phyloP scores from a whole-genome alignment of 64 coral and sea anemone genomes.

The Astreopora myriophthalma region DNA sequence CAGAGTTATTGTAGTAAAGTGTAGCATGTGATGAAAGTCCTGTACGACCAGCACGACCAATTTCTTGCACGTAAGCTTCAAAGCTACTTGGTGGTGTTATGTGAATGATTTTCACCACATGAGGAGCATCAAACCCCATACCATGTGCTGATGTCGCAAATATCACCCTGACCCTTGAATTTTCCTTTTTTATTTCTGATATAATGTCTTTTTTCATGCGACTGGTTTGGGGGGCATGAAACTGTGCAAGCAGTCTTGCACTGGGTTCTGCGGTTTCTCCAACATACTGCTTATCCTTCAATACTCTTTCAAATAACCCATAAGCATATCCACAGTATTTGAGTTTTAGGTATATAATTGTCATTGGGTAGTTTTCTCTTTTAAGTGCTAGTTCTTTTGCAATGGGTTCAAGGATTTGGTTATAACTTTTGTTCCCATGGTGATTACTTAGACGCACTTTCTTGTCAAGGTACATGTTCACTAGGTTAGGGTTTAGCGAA shows the following conservation, averaged over 20 bases:
- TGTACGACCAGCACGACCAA: constrained; percentile 63
- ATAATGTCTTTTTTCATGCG: constrained; percentile 32
- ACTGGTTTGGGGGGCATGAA: constrained; percentile 56
- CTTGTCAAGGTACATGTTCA: constrained; percentile 54
- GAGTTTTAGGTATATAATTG: constrained; percentile 68
- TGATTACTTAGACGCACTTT: constrained; percentile 27
- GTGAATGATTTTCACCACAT: constrained; percentile 57
- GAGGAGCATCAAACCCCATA: constrained; percentile 73
- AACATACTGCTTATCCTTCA: constrained; percentile 51
- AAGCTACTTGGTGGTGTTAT: constrained; percentile 59
- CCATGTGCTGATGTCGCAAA: constrained; percentile 76
- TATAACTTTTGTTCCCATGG: constrained; percentile 9
- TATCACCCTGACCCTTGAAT: constrained; percentile 54
- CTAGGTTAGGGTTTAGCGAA: constrained; percentile 44
- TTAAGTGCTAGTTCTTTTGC: constrained; percentile 41
- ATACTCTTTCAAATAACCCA: constrained; percentile 60
- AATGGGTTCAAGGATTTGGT: constrained; percentile 35
- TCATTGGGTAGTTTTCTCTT: constrained; percentile 74
- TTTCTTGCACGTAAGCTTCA: constrained; percentile 74
- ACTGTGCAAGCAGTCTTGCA: constrained; percentile 63
- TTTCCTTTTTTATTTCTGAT: constrained; percentile 51
- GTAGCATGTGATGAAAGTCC: not conserved
- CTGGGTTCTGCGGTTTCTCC: constrained; percentile 29
- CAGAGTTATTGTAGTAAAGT: too few relatives aligned
- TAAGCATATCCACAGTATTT: constrained; percentile 83